Evolutionary conservation across 2,113 vertebrate species (phyloP), one percentile per base, ranked within the genome.

Genomic region (Athene noctua): DNA sequence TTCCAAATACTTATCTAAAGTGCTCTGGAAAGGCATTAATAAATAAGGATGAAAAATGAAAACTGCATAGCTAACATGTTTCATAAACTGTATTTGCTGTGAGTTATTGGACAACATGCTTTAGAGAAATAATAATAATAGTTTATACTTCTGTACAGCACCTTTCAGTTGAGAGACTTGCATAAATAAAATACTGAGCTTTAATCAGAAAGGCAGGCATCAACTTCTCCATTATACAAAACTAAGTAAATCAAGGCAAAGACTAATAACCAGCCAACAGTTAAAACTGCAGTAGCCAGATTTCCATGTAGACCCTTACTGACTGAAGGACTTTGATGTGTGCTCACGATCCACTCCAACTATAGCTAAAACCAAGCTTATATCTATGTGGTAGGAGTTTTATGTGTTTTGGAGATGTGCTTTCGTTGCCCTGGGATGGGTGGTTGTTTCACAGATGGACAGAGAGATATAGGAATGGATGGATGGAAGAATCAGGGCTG

Each of bases 1-100:
- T 93, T 92, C 82, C 92, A 93, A 96, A 93, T 61, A 79, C 94
- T 96, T 96, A 97, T 96, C 95, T 96, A 57, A 97, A 96, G 92
- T 92, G 92, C 83, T 89, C 11, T 15, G 85, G 63, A 86, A 92
- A 90, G 27, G 77, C 88, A 74, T 92, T 89, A 84, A 95, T 91
- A 96, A 96, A 87, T 82, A 80, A 81, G 80, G 92, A 86, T 95
- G 93, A 94, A 80, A 73, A 95, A 95, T 94, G 96, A 75, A 88
- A 92, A 58, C 80, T 51, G 86, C 91, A 81, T 44, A 5, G 27
- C 71, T 80, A 87, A 90, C 8, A 5, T 14, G 81, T 78, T 77
- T 66, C 71, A 87, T 54, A 58, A 73, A 54, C 67, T 68, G 9
- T 65, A 2, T 61, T 86, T 79, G 46, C 86, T n/a, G 25, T 65